Evolutionary conservation across 1,140 invertebrate genomes (phyloP).

Genomic region (Prorops nasuta): DNA sequence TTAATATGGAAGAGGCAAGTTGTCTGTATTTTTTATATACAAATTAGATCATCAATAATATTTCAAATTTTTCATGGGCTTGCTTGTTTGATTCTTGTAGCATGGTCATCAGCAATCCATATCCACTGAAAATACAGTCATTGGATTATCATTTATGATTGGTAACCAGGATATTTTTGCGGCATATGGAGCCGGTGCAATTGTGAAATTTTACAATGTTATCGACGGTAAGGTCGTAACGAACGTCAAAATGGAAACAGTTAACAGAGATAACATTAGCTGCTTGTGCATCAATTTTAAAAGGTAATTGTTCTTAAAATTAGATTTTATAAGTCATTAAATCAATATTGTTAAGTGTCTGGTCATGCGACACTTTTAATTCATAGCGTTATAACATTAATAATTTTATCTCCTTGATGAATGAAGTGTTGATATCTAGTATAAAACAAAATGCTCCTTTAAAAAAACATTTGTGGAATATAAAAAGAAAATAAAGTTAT

Average conservation of each 20-base stretch:
- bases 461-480: neutral
- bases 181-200: slow-evolving; percentile 40
- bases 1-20: slow-evolving; percentile 45
- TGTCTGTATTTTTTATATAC: slow-evolving; percentile 4
- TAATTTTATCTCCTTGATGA: neutral
- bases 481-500: too few relatives aligned
- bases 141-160: slow-evolving; percentile 45
- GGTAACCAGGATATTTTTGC: slow-evolving; percentile 42
- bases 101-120: slow-evolving; percentile 33
- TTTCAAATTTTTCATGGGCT: neutral
- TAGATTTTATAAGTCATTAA: neutral
- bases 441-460: neutral
- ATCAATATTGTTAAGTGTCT: too few relatives aligned
- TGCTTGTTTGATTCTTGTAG: slow-evolving; percentile 25
- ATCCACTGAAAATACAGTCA: slow-evolving; percentile 39
- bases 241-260: slow-evolving; percentile 37
- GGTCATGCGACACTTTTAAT: too few relatives aligned
- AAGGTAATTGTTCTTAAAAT: slow-evolving; percentile 29
- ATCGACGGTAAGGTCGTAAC: slow-evolving; percentile 28
- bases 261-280: slow-evolving; percentile 36
- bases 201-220: slow-evolving; percentile 43
- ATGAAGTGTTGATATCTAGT: neutral
- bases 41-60: slow-evolving; percentile 4
- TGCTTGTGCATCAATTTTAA: slow-evolving; percentile 48
- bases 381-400: too few relatives aligned